phyloP scores from a whole-genome alignment of 2,113 vertebrate species.

The Gasterosteus nipponicus region DNA sequence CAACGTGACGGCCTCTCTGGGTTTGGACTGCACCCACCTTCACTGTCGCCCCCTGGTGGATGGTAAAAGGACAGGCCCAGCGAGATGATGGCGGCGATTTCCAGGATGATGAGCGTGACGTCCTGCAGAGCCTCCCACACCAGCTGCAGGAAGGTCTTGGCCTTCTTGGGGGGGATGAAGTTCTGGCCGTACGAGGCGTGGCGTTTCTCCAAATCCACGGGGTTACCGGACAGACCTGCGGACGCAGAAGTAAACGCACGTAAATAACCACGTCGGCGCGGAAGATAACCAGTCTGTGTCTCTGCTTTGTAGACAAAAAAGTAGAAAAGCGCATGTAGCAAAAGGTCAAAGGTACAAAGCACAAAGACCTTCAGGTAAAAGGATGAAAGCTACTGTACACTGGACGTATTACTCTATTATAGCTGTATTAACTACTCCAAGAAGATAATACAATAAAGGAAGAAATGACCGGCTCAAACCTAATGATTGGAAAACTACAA shows the following conservation, averaged over 20 bases:
- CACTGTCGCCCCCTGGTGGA: conserved; percentile 86
- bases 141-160: conserved; percentile 96
- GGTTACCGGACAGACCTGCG: conserved; percentile 92
- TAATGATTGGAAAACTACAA: neutral
- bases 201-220: conserved; percentile 90
- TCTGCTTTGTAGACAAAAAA: neutral
- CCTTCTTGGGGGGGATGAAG: conserved; percentile 94
- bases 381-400: neutral
- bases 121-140: conserved; percentile 99
- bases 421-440: no score
- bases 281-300: neutral
- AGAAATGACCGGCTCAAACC: neutral
- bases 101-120: conserved; percentile 96
- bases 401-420: no score
- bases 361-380: neutral
- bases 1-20: neutral
- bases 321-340: neutral
- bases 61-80: conserved; percentile 95
- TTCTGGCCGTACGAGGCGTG: conserved; percentile 88
- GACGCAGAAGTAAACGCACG: neutral
- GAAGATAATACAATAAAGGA: neutral
- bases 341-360: neutral
- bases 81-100: conserved; percentile 96
- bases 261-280: neutral
- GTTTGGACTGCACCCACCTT: conserved; percentile 71